These are phyloP conservation scores for Euura lappo DNA, from an alignment of 1,140 invertebrate species.

Conservation along the genomic window DNA sequence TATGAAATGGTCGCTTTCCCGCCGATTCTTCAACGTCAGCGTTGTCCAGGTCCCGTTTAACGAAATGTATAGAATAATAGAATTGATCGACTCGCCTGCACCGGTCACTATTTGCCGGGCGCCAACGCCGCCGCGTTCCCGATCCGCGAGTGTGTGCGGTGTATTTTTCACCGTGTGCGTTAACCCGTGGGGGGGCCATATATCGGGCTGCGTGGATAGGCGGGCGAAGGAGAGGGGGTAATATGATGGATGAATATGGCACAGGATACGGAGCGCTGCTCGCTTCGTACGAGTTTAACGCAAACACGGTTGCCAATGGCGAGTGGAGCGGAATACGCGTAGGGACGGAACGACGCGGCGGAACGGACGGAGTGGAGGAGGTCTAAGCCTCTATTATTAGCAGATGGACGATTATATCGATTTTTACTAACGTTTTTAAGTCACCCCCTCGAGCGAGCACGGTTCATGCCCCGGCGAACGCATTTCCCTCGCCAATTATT, in stretches of 20 bases:
- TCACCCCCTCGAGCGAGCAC: constrained; percentile 28
- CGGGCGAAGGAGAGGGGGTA: neutral
- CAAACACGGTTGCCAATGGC: neutral
- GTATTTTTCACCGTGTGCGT: no score
- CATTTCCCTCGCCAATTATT: constrained; percentile 55
- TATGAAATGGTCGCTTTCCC: neutral
- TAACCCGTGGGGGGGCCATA: no score
- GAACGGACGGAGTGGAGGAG: constrained; percentile 25
- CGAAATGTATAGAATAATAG: no score
- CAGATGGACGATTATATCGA: constrained; percentile 60
- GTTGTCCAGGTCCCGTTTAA: no score
- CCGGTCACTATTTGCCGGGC: no score
- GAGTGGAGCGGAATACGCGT: neutral
- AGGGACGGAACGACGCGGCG: constrained; percentile 41
- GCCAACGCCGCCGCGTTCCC: no score
- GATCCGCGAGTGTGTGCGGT: no score
- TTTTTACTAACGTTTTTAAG: constrained; percentile 40
- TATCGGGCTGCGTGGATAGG: no score
- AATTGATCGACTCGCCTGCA: no score
- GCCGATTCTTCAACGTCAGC: neutral
- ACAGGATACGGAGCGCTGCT: constrained; percentile 37
- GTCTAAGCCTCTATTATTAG: constrained; percentile 57
- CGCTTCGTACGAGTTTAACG: constrained; percentile 6
- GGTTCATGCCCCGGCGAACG: constrained; percentile 53
- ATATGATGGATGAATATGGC: constrained; percentile 18